Base-by-base conservation (phyloP, 1,140 invertebrate species). In the Drosophila punjabiensis region DNA sequence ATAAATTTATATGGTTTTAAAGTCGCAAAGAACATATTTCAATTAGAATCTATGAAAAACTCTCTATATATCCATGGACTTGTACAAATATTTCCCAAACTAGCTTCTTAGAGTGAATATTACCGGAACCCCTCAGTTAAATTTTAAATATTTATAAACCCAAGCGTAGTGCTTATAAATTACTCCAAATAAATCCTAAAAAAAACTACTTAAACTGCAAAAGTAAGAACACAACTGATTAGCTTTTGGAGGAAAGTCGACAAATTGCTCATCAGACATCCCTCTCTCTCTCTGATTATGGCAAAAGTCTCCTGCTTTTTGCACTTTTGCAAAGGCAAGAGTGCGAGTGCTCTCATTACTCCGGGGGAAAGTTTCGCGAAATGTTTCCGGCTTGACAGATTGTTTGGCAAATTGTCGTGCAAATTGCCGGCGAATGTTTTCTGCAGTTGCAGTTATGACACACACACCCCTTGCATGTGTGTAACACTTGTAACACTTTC, bases 321-420 rank as follows among this genome's bases (percentile, higher is more conserved):
- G 60, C 50, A 48, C 45, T 67, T 68, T 18, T 41, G 7, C 16
- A 50, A 50, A 20, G 7, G 24, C 30, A 20, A 35, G 16, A 55
- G 13, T 35, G 53, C 30, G 30, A 66, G 37, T 63, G 58, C 64
- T 64, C 64, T 71, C 53, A 71, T 73, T 71, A 71, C 52, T 74
- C 55, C n/a, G 4, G 45, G 53, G 33, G 45, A 52, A 74, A 74
- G 68, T 74, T 74, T 50, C 37, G 55, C 45, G 53, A 73, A 69
- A 43, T 69, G 66, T 67, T 69, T 67, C 63, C 62, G 70, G 35
- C 55, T 74, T 73, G 70, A 74, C 68, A 61, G 70, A 74, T 74
- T 74, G 70, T 74, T 74, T 74, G 70, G 70, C 70, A 74, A 74
- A 74, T 74, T 73, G 56, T 74, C 53, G 68, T 73, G 68, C 70